Evolutionary conservation across 1,140 invertebrate species (phyloP).

Genomic region (Drosophila truncata): DNA sequence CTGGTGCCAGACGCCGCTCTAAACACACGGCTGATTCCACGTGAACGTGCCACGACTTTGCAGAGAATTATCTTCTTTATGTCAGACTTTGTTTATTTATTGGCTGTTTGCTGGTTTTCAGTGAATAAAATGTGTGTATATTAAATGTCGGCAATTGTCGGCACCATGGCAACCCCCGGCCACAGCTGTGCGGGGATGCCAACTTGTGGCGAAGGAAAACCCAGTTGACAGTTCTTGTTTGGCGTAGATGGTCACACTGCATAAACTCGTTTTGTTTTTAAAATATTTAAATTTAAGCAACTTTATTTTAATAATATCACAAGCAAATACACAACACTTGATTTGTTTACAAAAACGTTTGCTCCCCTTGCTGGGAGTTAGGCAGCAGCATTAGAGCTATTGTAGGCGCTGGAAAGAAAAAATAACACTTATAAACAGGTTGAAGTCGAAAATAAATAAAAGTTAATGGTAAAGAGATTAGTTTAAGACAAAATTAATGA

Average conservation of each 20-base stretch:
- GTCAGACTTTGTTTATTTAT: not conserved
- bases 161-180: conserved; percentile 41
- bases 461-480: not conserved
- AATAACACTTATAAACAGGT: not conserved
- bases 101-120: conserved; percentile 13
- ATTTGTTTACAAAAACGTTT: conserved; percentile 40
- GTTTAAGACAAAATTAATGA: not conserved
- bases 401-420: conserved; percentile 70
- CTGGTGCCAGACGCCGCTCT: conserved; percentile 8
- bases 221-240: conserved; percentile 5
- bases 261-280: not conserved
- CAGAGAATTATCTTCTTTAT: not conserved
- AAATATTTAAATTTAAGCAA: conserved; percentile 35
- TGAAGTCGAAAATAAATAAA: conserved; percentile 16
- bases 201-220: not conserved
- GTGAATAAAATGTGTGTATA: conserved; percentile 45
- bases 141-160: conserved; percentile 14
- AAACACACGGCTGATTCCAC: not conserved
- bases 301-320: conserved; percentile 76
- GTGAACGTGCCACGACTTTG: too few relatives aligned
- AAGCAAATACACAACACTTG: conserved; percentile 52
- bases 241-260: conserved; percentile 42
- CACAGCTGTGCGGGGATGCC: conserved; percentile 17
- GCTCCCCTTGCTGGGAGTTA: not conserved
- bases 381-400: conserved; percentile 22